Percentiles rank a stretch among this genome's conserved stretches.
These are phyloP conservation scores for Dryomyza anilis DNA, from an alignment of 2,888 invertebrate genomes.

Conservation along the genomic window DNA sequence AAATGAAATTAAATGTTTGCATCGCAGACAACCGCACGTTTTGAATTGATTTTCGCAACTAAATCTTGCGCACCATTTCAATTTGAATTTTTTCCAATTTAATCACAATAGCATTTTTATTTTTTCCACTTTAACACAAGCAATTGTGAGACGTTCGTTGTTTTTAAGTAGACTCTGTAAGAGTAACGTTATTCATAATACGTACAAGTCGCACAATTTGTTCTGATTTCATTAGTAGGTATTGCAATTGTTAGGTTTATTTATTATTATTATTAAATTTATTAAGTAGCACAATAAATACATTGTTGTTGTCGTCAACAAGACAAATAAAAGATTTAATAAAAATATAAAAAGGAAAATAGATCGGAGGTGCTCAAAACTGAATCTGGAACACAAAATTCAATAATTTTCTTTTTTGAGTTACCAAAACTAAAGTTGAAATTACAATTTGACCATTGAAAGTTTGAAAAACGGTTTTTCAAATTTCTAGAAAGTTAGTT, in stretches of 20 bases:
- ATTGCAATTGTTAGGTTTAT: constrained; percentile 8
- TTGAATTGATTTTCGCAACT: constrained; percentile 38
- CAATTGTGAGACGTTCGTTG: background rate
- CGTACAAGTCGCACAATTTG: constrained; percentile 6
- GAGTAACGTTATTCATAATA: background rate
- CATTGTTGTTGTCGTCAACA: too few relatives aligned
- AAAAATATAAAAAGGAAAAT: background rate
- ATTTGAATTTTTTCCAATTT: background rate
- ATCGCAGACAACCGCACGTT: constrained; percentile 17
- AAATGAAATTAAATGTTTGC: too few relatives aligned
- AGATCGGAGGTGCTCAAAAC: too few relatives aligned
- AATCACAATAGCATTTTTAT: background rate
- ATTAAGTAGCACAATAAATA: background rate
- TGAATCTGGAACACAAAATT: too few relatives aligned
- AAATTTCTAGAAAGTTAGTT: too few relatives aligned
- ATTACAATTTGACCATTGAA: too few relatives aligned
- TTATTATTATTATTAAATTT: too few relatives aligned
- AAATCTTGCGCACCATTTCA: too few relatives aligned
- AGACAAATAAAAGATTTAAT: background rate
- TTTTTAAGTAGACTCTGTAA: background rate
- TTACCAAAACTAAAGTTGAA: too few relatives aligned
- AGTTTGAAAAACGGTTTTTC: too few relatives aligned
- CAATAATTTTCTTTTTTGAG: too few relatives aligned
- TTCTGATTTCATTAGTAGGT: background rate
- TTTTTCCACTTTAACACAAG: background rate